phyloP scores from a whole-genome alignment of 2,888 invertebrate species.

The Aricia artaxerxes region DNA sequence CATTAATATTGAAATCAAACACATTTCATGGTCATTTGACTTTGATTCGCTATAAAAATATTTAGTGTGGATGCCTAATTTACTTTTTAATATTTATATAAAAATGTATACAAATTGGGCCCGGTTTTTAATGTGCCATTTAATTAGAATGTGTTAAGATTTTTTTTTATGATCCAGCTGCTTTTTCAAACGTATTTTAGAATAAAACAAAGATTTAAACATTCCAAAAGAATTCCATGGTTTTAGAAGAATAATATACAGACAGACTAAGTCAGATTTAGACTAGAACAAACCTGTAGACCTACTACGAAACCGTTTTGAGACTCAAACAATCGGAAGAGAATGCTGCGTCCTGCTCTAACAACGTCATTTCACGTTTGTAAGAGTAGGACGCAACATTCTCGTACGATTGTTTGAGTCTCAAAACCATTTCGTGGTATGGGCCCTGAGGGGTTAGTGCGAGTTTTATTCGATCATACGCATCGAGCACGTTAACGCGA shows the following conservation, averaged over 20 bases:
- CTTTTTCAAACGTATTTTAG: neutral
- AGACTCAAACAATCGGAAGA: too few relatives aligned
- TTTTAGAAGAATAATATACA: neutral
- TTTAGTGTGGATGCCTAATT: neutral
- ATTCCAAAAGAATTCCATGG: neutral
- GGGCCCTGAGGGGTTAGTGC: too few relatives aligned
- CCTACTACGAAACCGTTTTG: too few relatives aligned
- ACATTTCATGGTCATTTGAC: slow-evolving; percentile 1
- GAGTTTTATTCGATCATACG: too few relatives aligned
- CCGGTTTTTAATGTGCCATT: slow-evolving; percentile 10
- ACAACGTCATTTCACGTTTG: too few relatives aligned
- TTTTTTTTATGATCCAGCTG: neutral
- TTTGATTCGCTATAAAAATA: slow-evolving; percentile 7
- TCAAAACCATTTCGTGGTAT: too few relatives aligned
- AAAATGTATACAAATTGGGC: neutral
- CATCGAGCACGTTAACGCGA: too few relatives aligned
- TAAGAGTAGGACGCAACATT: too few relatives aligned
- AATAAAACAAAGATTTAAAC: neutral
- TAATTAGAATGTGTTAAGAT: neutral
- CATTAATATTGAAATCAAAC: slow-evolving; percentile 7
- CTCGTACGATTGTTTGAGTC: too few relatives aligned
- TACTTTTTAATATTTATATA: neutral
- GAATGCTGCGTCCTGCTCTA: too few relatives aligned
- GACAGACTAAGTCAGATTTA: too few relatives aligned
- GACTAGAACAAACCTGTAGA: too few relatives aligned